Percentiles rank a stretch among this genome's conserved stretches.
phyloP scores from a whole-genome alignment of 2,113 vertebrate species.

The Vanacampus margaritifer region DNA sequence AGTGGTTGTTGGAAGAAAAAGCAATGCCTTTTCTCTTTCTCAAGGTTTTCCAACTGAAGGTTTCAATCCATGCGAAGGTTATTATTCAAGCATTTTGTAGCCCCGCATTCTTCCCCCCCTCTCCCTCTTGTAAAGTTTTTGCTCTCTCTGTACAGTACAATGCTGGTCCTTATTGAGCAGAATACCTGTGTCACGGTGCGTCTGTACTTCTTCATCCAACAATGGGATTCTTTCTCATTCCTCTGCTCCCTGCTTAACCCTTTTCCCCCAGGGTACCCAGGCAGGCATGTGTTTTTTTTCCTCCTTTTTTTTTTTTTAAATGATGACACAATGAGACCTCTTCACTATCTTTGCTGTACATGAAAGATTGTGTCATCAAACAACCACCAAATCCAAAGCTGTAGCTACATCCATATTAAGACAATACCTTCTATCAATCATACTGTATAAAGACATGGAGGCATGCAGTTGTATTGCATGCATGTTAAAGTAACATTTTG shows the following conservation, averaged over 20 bases:
- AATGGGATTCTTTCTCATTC: constrained; percentile 71
- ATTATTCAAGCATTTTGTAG: constrained; percentile 50
- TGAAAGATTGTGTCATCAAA: constrained; percentile 34
- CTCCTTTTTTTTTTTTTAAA: background rate
- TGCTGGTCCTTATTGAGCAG: constrained; percentile 59
- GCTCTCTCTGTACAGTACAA: constrained; percentile 58
- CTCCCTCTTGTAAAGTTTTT: constrained; percentile 15
- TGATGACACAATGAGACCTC: constrained; percentile 33
- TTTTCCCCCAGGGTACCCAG: constrained; percentile 1
- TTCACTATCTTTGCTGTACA: constrained; percentile 35
- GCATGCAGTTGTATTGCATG: background rate
- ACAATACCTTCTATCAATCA: background rate
- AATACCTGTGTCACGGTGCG: constrained; percentile 76
- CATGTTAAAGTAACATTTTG: too few relatives aligned
- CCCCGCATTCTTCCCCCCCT: background rate
- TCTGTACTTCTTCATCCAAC: constrained; percentile 62
- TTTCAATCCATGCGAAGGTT: constrained; percentile 14
- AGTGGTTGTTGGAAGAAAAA: background rate
- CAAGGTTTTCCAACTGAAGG: background rate
- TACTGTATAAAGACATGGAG: constrained; percentile 3
- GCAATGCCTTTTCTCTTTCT: background rate
- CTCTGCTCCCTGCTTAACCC: constrained; percentile 44
- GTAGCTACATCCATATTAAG: background rate
- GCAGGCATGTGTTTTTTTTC: background rate
- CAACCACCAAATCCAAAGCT: constrained; percentile 20